Evolutionary conservation across 1,140 invertebrate species (phyloP).

Genomic region (Nasonia vitripennis): DNA sequence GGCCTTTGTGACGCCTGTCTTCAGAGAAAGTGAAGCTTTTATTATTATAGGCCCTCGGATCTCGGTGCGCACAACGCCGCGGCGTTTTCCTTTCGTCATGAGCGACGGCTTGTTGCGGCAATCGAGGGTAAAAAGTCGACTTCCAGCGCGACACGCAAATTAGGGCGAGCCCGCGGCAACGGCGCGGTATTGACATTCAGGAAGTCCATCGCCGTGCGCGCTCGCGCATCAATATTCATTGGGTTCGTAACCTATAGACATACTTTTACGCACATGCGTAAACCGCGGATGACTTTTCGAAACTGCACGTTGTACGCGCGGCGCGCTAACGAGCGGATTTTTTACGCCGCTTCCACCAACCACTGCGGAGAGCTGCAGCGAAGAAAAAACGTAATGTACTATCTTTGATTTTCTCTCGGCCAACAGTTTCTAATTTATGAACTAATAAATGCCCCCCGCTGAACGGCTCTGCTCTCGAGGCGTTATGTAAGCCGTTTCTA

Average conservation of each 20-base stretch:
- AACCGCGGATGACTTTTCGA: not conserved
- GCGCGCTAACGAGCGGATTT: not conserved
- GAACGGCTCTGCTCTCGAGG: not conserved
- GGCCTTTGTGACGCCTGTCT: not conserved
- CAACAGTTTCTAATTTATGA: slow-evolving; percentile 12
- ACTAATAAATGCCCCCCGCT: not conserved
- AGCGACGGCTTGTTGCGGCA: too few species aligned
- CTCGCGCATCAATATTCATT: not conserved
- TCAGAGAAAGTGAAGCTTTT: slow-evolving; percentile 20
- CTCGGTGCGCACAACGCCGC: not conserved
- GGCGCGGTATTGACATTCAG: not conserved
- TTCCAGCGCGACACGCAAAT: not conserved
- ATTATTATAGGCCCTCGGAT: not conserved
- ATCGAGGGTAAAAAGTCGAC: not conserved
- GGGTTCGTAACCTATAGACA: not conserved
- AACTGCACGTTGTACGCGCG: not conserved
- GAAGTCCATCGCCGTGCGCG: not conserved
- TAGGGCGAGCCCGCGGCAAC: not conserved
- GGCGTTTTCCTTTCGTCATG: not conserved
- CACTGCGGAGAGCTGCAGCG: too few species aligned
- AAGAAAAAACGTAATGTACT: not conserved
- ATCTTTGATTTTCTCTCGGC: slow-evolving; percentile 1
- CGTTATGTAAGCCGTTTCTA: not conserved
- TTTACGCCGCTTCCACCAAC: not conserved
- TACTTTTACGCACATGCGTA: not conserved